These are phyloP conservation scores for Andrena bicolor DNA, from an alignment of 2,888 invertebrate species.

Conservation along the genomic window DNA sequence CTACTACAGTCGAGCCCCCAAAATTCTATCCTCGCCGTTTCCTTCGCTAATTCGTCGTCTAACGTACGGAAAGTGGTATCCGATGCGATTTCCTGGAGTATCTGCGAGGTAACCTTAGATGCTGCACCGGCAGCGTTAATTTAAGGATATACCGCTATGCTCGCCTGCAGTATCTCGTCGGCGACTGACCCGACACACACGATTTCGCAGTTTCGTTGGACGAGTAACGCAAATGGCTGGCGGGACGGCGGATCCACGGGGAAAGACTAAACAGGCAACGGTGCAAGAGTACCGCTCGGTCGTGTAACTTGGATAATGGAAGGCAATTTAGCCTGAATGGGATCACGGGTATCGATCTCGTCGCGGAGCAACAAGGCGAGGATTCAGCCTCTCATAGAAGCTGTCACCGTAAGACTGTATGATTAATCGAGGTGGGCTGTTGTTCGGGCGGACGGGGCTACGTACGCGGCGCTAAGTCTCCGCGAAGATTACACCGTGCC, in stretches of 20 bases:
- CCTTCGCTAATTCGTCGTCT: too few species aligned
- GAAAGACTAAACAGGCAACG: constrained; percentile 33
- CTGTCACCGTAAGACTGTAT: constrained; percentile 53
- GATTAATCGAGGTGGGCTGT: constrained; percentile 51
- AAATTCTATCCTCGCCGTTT: too few species aligned
- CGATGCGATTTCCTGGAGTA: too few species aligned
- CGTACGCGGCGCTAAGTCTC: constrained; percentile 34
- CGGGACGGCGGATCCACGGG: constrained; percentile 15
- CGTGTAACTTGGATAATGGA: constrained; percentile 46
- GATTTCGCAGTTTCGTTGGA: not conserved
- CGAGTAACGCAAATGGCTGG: constrained; percentile 7
- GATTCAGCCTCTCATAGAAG: constrained; percentile 37
- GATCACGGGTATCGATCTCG: constrained; percentile 52
- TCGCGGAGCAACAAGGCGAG: constrained; percentile 34
- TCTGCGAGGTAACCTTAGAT: too few species aligned
- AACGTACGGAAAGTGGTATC: too few species aligned
- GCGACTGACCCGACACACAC: not conserved
- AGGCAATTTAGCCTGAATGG: constrained; percentile 49
- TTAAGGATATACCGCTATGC: not conserved
- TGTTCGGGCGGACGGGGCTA: constrained; percentile 11
- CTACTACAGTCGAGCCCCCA: too few species aligned
- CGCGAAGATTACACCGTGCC: constrained; percentile 39
- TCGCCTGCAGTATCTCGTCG: not conserved
- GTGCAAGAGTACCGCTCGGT: not conserved
- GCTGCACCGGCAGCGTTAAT: too few species aligned